Evolutionary conservation across 2,888 invertebrate genomes (phyloP).

Genomic region (Scaptodrosophila latifasciaeformis): DNA sequence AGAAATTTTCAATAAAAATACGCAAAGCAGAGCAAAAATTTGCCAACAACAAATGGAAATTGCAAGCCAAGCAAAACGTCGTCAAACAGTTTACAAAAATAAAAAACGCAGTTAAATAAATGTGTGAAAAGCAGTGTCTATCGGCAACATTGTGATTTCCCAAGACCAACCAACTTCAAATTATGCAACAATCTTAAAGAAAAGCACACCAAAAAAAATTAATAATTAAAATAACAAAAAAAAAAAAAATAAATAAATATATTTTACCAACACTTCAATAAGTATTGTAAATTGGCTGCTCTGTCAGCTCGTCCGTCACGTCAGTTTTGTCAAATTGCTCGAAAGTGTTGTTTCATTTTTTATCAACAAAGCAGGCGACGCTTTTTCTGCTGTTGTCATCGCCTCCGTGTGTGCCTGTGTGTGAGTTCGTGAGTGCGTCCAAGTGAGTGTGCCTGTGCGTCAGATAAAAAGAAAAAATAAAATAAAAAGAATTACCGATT

Average conservation of each 20-base stretch:
- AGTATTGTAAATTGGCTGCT: no score
- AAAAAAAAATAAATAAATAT: constrained; percentile 10
- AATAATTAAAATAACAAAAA: neutral
- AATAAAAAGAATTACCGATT: constrained; percentile 9
- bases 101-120: neutral
- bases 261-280: no score
- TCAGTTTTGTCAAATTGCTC: no score
- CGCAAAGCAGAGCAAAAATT: constrained; percentile 10
- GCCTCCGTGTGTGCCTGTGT: no score
- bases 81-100: constrained; percentile 23
- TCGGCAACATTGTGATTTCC: neutral
- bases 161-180: constrained; percentile 16
- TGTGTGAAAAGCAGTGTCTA: neutral
- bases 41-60: neutral
- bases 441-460: no score
- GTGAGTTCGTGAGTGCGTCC: no score
- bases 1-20: constrained; percentile 29
- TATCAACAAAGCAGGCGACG: no score
- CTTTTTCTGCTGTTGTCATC: no score
- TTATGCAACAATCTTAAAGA: constrained; percentile 40
- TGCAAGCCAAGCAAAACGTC: neutral
- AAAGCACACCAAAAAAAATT: neutral
- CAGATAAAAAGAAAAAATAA: constrained; percentile 9
- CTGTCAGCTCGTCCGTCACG: no score
- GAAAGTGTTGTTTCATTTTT: no score